A percentile compares a stretch with the other conserved stretches of the same genome.
Conservation (phyloP, 2,888 invertebrate species). For the Drosophila mimica region DNA sequence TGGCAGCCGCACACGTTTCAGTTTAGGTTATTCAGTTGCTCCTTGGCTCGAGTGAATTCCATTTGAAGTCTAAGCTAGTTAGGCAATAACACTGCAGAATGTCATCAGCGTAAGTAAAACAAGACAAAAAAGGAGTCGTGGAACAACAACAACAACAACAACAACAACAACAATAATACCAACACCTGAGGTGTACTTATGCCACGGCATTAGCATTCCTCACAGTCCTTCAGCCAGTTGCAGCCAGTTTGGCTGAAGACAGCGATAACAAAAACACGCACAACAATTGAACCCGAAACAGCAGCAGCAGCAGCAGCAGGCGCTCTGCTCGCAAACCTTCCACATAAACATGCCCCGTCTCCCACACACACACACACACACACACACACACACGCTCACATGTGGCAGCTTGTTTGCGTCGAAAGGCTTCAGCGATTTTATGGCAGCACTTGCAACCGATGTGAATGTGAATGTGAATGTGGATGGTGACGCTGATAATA, state of each 20-base stretch:
- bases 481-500: slow-evolving; percentile 65
- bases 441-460: slow-evolving; percentile 70
- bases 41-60: slow-evolving; percentile 48
- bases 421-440: slow-evolving; percentile 78
- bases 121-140: slow-evolving; percentile 22
- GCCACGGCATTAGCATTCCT: slow-evolving; percentile 75
- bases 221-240: slow-evolving; percentile 57
- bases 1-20: slow-evolving; percentile 70
- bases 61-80: slow-evolving; percentile 68
- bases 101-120: slow-evolving; percentile 62
- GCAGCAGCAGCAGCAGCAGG: slow-evolving; percentile 24
- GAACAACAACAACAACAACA: slow-evolving; percentile 37
- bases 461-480: slow-evolving; percentile 19
- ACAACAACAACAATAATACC: slow-evolving; percentile 35
- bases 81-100: slow-evolving; percentile 69
- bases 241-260: not conserved
- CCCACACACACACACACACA: slow-evolving; percentile 12
- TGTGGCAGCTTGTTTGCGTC: slow-evolving; percentile 66
- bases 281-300: slow-evolving; percentile 64
- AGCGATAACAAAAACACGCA: slow-evolving; percentile 76
- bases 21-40: not conserved
- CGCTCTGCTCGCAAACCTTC: slow-evolving; percentile 7
- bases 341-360: slow-evolving; percentile 14
- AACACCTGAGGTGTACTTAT: slow-evolving; percentile 77
- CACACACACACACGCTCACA: slow-evolving; percentile 16